Evolutionary conservation across 1,140 invertebrate genomes (phyloP), one percentile per base, ranked within the genome.

Genomic region (Drosophila oshimai): DNA sequence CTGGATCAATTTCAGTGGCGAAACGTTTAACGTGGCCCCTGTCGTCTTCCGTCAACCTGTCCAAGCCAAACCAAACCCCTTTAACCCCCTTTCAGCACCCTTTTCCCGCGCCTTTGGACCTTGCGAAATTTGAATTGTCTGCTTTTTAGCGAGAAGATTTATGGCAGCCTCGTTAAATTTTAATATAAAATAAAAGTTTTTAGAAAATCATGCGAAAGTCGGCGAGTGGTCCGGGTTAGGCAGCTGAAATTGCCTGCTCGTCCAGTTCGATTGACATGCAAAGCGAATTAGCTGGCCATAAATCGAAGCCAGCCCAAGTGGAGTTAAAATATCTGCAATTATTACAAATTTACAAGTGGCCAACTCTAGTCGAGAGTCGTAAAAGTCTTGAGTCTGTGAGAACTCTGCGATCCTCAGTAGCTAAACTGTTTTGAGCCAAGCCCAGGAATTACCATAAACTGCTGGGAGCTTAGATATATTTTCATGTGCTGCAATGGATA

Each of bases 81-180:
- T 13, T 36, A 2, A 18, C 18, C 6, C 2, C 46, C 12, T 12
- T 6, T 26, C 22, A 13, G 15, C 24, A 3, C 24, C 7, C 41
- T 41, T 15, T 31, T 9, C 29, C 13, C 15, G 20, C 22, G 47
- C 69, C 29, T 7, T 6, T 17, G 60, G 36, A 26, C 37, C 61
- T 83, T 77, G 58, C 67, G 50, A 84, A 74, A 80, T 89, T 89
- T 89, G 86, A 89, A 89, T 86, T 89, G 86, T 76, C 80, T 89
- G 86, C 70, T 86, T 89, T 89, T 86, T 74, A 77, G 69, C 69
- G 39, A 89, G 39, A 89, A 89, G 86, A 89, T 89, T 89, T 89
- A 89, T 89, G 86, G 86, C 79, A 78, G 76, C 29, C 76, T 89
- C 86, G 86, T 89, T 89, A 89, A 89, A 89, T 89, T 86, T 89